These are phyloP conservation scores for Eunapius fragilis DNA, from an alignment of 37 sponge, comb jelly and placozoan genomes.

Conservation along the genomic window DNA sequence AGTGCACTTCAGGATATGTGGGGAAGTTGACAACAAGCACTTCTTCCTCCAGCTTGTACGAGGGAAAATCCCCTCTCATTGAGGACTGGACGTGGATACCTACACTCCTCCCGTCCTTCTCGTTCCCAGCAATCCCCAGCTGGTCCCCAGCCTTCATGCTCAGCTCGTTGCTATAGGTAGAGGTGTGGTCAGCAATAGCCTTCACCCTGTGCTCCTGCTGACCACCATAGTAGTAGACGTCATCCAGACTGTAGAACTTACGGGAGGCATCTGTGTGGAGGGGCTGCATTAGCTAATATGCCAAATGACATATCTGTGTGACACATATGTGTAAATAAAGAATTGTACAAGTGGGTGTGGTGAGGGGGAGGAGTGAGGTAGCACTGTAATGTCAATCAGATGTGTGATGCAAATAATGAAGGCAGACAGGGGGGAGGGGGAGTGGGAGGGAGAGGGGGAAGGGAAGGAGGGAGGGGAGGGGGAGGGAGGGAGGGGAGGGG, in stretches of 20 bases:
- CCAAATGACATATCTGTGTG: slow-evolving; percentile 81
- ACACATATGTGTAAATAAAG: no score
- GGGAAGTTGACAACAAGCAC: slow-evolving; percentile 58
- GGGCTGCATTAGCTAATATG: slow-evolving; percentile 87
- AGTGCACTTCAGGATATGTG: slow-evolving; percentile 37
- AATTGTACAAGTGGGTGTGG: no score
- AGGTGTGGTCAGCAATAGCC: slow-evolving; percentile 16
- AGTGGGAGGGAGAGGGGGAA: no score
- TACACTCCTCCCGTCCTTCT: slow-evolving; percentile 68
- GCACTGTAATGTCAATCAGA: no score
- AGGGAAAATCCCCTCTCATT: slow-evolving; percentile 49
- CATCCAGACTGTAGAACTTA: slow-evolving; percentile 75
- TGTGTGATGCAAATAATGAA: no score
- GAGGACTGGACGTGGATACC: slow-evolving; percentile 35
- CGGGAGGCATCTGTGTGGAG: slow-evolving; percentile 77
- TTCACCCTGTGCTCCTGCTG: slow-evolving; percentile 64
- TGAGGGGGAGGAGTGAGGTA: no score
- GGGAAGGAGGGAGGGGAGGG: no score
- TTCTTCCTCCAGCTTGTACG: slow-evolving; percentile 79
- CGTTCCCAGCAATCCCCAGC: slow-evolving; percentile 77
- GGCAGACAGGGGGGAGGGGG: no score
- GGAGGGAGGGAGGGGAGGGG: no score
- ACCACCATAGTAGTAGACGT: slow-evolving; percentile 88
- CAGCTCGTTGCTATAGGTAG: slow-evolving; percentile 4
- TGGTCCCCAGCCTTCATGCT: slow-evolving; percentile 63